Base-by-base conservation (phyloP, 2,888 invertebrate genomes). In the Lapara coniferarum region DNA sequence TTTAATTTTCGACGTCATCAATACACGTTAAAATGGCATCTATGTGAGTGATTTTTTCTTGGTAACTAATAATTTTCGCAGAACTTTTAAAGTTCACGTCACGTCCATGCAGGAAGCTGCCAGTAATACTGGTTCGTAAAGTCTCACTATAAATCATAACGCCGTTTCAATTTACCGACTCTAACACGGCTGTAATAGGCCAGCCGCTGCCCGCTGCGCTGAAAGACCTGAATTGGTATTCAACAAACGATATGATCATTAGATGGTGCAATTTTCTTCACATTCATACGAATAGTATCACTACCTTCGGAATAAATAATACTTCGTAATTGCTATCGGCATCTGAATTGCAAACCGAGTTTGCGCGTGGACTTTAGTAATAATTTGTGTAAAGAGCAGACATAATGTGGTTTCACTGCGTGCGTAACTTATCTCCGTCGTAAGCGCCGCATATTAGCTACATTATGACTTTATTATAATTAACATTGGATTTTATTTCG, bases 151-250 rank as follows among this genome's bases (percentile, higher is more conserved):
- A 92, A 92, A 93, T 92, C 92, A 92, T 91, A 90, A 85, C 85
- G 86, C 89, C 85, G 82, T 91, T 91, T 92, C 92, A 92, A 92
- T 93, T 92, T 91, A 87, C 88, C 83, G 82, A 86, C 83, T 85
- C 83, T 85, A 90, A 89, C 89, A 89, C 84, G 84, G 80, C 83
- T 82, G 84, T 88, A 89, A 89, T 85, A 89, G 87, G 87, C 87
- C 87, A 85, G 83, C 81, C 83, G 82, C 85, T 82, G 83, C 82
- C 82, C 85, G 82, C 81, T 81, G 79, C 77, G 85, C 88, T 90
- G 90, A 89, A 92, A 92, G 89, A 88, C 87, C 87, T 87, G 83
- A 89, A 92, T 93, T 91, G 88, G 89, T 92, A 93, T 93, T 93
- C 93, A 88, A 87, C 87, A 82, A 85, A 82, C 90, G 92, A 90